phyloP scores from a whole-genome alignment of 1,140 invertebrate genomes.

The Triops cancriformis region DNA sequence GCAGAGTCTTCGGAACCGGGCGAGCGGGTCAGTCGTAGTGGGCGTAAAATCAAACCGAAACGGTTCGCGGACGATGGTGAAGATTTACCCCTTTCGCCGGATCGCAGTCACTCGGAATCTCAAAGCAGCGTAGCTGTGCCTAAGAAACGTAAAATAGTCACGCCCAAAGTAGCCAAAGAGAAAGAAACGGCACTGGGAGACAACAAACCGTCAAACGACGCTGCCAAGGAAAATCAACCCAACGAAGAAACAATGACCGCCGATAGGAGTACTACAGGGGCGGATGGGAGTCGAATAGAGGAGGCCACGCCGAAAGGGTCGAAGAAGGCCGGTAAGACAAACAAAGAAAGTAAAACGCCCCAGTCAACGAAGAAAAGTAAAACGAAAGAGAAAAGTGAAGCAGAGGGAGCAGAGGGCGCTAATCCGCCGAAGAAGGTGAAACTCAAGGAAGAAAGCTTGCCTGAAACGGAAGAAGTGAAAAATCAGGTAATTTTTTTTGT shows the following conservation, averaged over 20 bases:
- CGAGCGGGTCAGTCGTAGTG: slow-evolving; percentile 59
- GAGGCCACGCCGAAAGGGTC: background rate
- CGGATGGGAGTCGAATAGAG: background rate
- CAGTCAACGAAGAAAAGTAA: slow-evolving; percentile 1
- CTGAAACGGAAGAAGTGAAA: slow-evolving; percentile 25
- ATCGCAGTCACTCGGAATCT: background rate
- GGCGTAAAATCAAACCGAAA: slow-evolving; percentile 64
- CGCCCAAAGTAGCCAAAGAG: background rate
- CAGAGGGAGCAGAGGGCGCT: slow-evolving; percentile 30
- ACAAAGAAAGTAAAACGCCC: background rate
- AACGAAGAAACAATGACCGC: background rate
- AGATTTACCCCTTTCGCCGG: background rate
- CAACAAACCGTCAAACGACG: background rate
- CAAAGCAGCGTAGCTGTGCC: background rate
- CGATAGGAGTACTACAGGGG: background rate
- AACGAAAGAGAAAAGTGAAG: background rate
- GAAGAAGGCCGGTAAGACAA: background rate
- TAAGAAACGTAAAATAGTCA: background rate
- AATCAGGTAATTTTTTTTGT: slow-evolving; percentile 25
- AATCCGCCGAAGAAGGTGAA: slow-evolving; percentile 30
- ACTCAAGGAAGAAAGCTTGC: slow-evolving; percentile 27
- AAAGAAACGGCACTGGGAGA: background rate
- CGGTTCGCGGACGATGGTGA: slow-evolving; percentile 41
- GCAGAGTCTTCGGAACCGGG: slow-evolving; percentile 35
- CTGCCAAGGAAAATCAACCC: background rate